Percentiles rank a stretch among this genome's conserved stretches.
Evolutionary conservation across 2,797 vertebrate genomes (phyloP).

Genomic region (Centropyge bicolor): DNA sequence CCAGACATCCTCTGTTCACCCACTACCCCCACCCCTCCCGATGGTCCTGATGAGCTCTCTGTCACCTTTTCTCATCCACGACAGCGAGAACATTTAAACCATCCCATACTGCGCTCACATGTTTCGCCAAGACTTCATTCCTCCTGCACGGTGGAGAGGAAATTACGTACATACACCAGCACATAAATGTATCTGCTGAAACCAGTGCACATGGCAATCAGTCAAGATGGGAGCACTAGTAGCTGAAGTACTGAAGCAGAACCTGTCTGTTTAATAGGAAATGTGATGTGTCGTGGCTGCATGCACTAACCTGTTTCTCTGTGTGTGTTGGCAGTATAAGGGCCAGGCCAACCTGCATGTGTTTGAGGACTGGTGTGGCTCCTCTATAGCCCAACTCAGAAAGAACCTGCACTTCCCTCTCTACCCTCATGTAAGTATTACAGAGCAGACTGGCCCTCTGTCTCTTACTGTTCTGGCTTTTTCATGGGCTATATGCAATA

Average conservation of each 20-base stretch:
- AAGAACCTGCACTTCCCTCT: conserved; percentile 97
- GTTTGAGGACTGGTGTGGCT: conserved; percentile 98
- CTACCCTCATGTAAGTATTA: conserved; percentile 94
- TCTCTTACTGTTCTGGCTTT: neutral
- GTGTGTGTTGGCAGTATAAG: conserved; percentile 88
- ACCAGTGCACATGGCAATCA: conserved; percentile 8
- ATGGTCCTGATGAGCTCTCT: conserved; percentile 40
- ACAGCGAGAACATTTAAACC: conserved; percentile 42
- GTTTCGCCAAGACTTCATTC: conserved; percentile 13
- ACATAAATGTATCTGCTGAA: conserved; percentile 2
- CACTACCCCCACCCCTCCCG: conserved; percentile 4
- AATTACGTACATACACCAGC: conserved; percentile 7
- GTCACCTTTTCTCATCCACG: conserved; percentile 44
- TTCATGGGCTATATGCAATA: neutral
- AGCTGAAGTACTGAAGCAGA: conserved; percentile 4
- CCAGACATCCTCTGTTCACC: conserved; percentile 51
- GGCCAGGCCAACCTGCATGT: conserved; percentile 96
- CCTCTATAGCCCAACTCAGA: conserved; percentile 91
- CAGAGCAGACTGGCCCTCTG: neutral
- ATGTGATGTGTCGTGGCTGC: conserved; percentile 7
- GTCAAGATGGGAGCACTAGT: neutral
- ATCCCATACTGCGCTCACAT: neutral
- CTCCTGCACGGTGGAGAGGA: neutral
- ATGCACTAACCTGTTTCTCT: conserved; percentile 44
- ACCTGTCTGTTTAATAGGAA: conserved; percentile 10